phyloP scores from a whole-genome alignment of 2,888 invertebrate species.

The Mythimna pallens region DNA sequence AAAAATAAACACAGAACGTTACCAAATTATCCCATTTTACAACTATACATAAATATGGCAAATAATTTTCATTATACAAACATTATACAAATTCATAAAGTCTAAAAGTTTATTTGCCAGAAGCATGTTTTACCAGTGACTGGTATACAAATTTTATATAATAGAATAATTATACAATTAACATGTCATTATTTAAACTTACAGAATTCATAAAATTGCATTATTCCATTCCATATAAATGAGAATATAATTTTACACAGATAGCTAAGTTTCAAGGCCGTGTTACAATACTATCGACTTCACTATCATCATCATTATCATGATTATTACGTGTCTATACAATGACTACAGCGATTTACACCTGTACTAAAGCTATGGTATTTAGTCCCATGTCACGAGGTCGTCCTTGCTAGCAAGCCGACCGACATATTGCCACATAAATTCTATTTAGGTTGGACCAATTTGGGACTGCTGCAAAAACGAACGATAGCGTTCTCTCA shows the following conservation, averaged over 20 bases:
- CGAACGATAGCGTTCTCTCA: neutral
- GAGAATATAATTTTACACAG: too few species aligned
- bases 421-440: constrained; percentile 3
- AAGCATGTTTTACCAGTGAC: too few species aligned
- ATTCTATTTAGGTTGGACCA: constrained; percentile 31
- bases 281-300: neutral
- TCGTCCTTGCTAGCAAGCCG: neutral
- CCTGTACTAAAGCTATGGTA: neutral
- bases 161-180: too few species aligned
- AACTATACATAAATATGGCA: neutral
- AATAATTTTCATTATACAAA: neutral
- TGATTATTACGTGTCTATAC: neutral
- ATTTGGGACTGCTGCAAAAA: constrained; percentile 1
- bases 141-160: too few species aligned
- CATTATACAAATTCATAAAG: too few species aligned
- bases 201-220: too few species aligned
- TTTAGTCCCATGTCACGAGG: neutral
- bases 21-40: neutral
- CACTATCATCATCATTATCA: neutral
- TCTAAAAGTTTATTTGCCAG: too few species aligned
- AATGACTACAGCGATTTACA: neutral
- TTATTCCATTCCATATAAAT: too few species aligned
- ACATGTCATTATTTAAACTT: too few species aligned
- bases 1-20: too few species aligned
- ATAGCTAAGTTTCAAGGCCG: neutral